A percentile compares a stretch with the other conserved stretches of the same genome.
Evolutionary conservation across 2,888 invertebrate genomes (phyloP).

Genomic region (Drosophila kanekoi): DNA sequence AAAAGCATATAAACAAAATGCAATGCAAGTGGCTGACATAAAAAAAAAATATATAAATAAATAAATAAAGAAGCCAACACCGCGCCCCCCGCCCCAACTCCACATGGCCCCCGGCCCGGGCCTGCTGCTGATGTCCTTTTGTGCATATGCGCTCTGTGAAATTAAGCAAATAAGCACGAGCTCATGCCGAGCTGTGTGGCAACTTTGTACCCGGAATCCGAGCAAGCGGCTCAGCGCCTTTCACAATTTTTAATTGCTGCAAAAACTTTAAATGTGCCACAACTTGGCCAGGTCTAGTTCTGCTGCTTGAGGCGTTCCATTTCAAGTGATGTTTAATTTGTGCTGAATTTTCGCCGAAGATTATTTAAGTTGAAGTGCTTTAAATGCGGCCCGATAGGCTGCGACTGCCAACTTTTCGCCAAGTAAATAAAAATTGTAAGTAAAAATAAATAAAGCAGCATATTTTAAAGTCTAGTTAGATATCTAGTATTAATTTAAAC

Average conservation of each 20-base stretch:
- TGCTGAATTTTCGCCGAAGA: conserved; percentile 8
- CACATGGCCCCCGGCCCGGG: conserved; percentile 23
- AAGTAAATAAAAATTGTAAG: no score
- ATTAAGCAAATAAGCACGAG: conserved; percentile 77
- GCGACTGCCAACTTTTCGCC: no score
- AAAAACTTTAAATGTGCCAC: conserved; percentile 49
- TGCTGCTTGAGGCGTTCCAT: background rate
- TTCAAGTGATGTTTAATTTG: background rate
- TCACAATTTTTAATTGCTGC: conserved; percentile 62
- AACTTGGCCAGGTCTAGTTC: conserved; percentile 10
- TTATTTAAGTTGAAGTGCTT: background rate
- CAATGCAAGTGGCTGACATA: conserved; percentile 79
- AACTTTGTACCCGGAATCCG: conserved; percentile 47
- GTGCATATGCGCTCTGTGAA: conserved; percentile 72
- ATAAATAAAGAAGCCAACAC: background rate
- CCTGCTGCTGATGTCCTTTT: conserved; percentile 56
- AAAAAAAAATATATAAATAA: conserved; percentile 38
- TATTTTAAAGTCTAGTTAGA: no score
- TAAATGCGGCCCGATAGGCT: background rate
- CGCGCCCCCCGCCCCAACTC: background rate
- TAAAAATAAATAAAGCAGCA: no score
- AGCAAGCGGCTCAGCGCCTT: conserved; percentile 33
- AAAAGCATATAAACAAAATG: conserved; percentile 81
- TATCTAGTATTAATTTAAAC: no score
- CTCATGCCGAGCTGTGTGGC: conserved; percentile 21